Base-by-base conservation (phyloP, 2,888 invertebrate genomes). In the Operophtera brumata region DNA sequence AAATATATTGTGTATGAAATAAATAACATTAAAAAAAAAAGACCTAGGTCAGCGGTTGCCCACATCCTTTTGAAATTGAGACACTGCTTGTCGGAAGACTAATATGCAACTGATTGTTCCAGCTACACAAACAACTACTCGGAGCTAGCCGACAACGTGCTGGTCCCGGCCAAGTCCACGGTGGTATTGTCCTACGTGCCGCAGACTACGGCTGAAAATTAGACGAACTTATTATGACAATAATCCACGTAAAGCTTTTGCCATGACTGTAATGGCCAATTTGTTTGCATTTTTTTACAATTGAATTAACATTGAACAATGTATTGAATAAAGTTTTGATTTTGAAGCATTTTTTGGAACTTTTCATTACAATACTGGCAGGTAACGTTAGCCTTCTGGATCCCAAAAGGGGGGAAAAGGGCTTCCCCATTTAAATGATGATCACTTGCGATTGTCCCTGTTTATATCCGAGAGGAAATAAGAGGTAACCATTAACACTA, bases 151-250 rank as follows among this genome's bases (percentile, higher is more conserved):
- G 84, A 90, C 35, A 76, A 84, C 6, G 84, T 95, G 56, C 78
- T 91, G 12, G 88, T 96, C 48, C 92, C 94, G 0, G 82, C 93
- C 0, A 91, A 90, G 67, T 92, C 94, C 9, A 91, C 94, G 0
- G 82, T 94, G 11, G 90, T 95, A 37, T 84, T 95, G 45, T 93
- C 94, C 12, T 96, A 94, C 77, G 94, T 94, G 32, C 94, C 95
- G 12, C 82, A 80, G 53, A 76, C 72, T 0, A 61, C 61, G 0
- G 73, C 77, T 1, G 81, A 83, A 34, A 64, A 78, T 30, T 82
- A 72, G 66, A 53, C 37, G 0, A n/a, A 14, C 6, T 12, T 1
- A 20, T n/a, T 4, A 20, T 20, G 20, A 20, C 20, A 20, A 20
- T 20, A 4, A 4, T 20, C 11, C 11, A 3, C n/a, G n/a, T 28